Percentiles rank a stretch among this genome's conserved stretches.
Evolutionary conservation across 1,140 invertebrate genomes (phyloP).

Genomic region (Chironomus striatipennis): DNA sequence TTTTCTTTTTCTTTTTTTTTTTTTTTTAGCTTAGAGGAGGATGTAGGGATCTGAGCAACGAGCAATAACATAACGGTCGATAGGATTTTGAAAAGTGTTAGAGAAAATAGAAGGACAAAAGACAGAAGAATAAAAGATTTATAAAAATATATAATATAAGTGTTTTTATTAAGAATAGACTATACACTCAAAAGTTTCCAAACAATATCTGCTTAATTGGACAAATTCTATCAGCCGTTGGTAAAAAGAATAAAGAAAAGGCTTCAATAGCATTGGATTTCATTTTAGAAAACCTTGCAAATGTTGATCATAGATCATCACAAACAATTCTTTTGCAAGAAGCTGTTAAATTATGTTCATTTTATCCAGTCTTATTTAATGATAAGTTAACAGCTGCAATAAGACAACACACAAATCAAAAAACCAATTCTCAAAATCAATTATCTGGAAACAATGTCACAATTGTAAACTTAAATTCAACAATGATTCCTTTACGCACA

Average conservation of each 20-base stretch:
- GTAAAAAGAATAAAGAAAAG: conserved; percentile 55
- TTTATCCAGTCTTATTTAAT: conserved; percentile 65
- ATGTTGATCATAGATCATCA: conserved; percentile 53
- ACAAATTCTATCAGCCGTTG: conserved; percentile 53
- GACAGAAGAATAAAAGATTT: too few relatives aligned
- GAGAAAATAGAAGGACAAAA: too few relatives aligned
- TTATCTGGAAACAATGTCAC: conserved; percentile 58
- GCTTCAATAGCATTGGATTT: conserved; percentile 72
- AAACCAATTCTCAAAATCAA: conserved; percentile 49
- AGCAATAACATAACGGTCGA: too few relatives aligned
- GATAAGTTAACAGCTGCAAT: conserved; percentile 66
- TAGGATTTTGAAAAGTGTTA: too few relatives aligned
- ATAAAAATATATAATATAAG: too few relatives aligned
- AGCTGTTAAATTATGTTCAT: conserved; percentile 64
- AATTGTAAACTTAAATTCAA: conserved; percentile 61
- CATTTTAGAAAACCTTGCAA: conserved; percentile 60
- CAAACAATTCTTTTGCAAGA: conserved; percentile 64
- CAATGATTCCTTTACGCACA: neutral
- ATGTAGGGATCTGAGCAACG: too few relatives aligned
- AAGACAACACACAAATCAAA: conserved; percentile 44
- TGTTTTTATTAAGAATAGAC: too few relatives aligned
- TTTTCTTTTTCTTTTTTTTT: too few relatives aligned
- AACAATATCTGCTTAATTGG: conserved; percentile 54
- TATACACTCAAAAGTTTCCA: conserved; percentile 58
- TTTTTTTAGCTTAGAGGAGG: too few relatives aligned